Percentiles rank a stretch among this genome's conserved stretches.
These are phyloP conservation scores for Festucalex cinctus DNA, from an alignment of 2,113 vertebrate genomes.

Conservation along the genomic window DNA sequence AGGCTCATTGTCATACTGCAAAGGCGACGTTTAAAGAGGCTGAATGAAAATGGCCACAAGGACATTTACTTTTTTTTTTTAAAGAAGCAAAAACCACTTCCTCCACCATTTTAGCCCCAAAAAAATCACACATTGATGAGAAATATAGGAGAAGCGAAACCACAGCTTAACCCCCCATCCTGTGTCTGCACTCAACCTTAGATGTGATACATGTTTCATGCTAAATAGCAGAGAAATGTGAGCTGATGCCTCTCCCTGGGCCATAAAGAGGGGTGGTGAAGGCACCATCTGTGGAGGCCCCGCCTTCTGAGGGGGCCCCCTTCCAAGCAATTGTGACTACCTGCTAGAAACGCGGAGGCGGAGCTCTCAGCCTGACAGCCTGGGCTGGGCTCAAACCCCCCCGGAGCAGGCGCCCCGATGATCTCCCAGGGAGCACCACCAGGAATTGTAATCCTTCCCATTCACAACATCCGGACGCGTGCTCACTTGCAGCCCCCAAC, in stretches of 20 bases:
- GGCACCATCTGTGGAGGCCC: constrained; percentile 65
- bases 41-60: constrained; percentile 60
- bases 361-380: constrained; percentile 68
- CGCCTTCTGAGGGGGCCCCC: constrained; percentile 41
- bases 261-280: constrained; percentile 38
- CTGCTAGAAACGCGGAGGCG: constrained; percentile 70
- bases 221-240: constrained; percentile 30
- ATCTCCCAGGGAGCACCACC: constrained; percentile 64
- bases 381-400: constrained; percentile 52
- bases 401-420: constrained; percentile 62
- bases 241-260: constrained; percentile 23
- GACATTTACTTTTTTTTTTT: constrained; percentile 40
- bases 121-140: constrained; percentile 65
- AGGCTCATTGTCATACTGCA: constrained; percentile 29
- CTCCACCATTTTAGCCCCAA: constrained; percentile 64
- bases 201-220: not conserved
- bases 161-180: constrained; percentile 24
- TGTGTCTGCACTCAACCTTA: constrained; percentile 5
- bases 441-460: constrained; percentile 67
- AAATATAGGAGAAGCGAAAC: constrained; percentile 61
- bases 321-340: constrained; percentile 45
- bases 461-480: constrained; percentile 52
- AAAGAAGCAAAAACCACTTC: constrained; percentile 73
- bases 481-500: constrained; percentile 38
- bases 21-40: constrained; percentile 44